Base-by-base conservation (phyloP, 2,888 invertebrate genomes). In the Micropterix aruncella region DNA sequence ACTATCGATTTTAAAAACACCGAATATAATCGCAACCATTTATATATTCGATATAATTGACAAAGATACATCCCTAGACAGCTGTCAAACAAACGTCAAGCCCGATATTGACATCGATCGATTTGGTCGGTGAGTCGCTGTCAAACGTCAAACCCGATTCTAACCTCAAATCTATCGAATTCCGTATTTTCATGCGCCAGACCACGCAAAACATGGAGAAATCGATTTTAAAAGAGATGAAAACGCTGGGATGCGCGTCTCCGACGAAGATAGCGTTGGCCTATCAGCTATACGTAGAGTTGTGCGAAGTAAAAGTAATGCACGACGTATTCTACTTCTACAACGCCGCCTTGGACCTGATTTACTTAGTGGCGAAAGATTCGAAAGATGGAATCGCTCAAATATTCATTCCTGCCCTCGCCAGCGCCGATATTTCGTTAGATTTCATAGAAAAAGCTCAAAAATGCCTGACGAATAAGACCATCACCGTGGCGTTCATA, bases 251-350 rank as follows among this genome's bases (percentile, higher is more conserved):
- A 27, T 71, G 70, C 50, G 12, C 5, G 5, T 27, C 7, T 12
- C 27, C 62, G 18, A 53, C 57, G 46, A 65, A 70, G 54, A 62
- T 70, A 39, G 53, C 65, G 2, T 55, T 71, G 2, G 66, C 70
- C 0, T 68, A 62, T 46, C 60, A 65, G 43, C 53, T 71, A 9
- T 71, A 69, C 51, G 57, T 69, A 9, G 58, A 69, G 51, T 58
- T 71, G 44, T 61, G 69, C 0, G 71, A 71, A 48, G 62, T 66
- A 41, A 67, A 67, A 54, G 55, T 65, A 1, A 70, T 70, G 70
- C 66, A 69, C 50, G 70, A 71, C 45, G 66, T 66, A 0, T 67
- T 69, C 53, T 70, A 70, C 48, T 66, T 63, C 38, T 71, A 62
- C 49, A 68, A 70, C 47, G 65, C 58, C 45, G 68, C 70, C 40